Base-by-base conservation (phyloP, 2,888 invertebrate species). In the Spilosoma lubricipeda region DNA sequence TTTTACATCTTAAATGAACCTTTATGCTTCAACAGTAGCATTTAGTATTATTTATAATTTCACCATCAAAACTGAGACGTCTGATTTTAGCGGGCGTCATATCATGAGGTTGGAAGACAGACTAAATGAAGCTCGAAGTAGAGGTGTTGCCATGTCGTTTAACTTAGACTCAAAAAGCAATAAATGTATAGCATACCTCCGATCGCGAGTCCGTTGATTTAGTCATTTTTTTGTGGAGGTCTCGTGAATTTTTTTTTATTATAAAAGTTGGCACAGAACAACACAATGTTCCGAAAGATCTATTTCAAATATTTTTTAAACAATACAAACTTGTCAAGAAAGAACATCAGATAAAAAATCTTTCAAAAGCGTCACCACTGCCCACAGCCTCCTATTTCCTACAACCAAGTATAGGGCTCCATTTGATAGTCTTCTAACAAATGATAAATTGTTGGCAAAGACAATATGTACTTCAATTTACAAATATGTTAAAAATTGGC, bases 291-390 rank as follows among this genome's bases (percentile, higher is more conserved):
- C 33, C 33, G 20, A 11, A 67, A 63, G 48, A 15, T 18, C 30
- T 63, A 63, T 63, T 63, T 45, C 30, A 20, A 45, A 67, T 23
- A 48, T 48, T 45, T 42, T 68, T 69, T 36, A 23, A 69, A 56
- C 18, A 52, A 68, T 15, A 68, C 5, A 11, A 36, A 33, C 11
- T 23, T n/a, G 20, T 23, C 15, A n/a, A 27, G 30, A 27, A 27
- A 67, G 13, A 36, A 69, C 36, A 23, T 36, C 36, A 15, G 52
- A 36, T 52, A 45, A 30, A 68, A 18, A 68, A 15, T 68, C 20
- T 68, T 48, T 68, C 30, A 48, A 52, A 5, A 33, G 33, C 33
- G 36, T 68, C 27, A 30, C 15, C 30, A 68, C 68, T 52, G 33
- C 36, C 52, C 68, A 68, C 68, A 8, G 23, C 11, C 11, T 13